Evolutionary conservation across 1,140 invertebrate species (phyloP).

Genomic region (Sycobia sp.): DNA sequence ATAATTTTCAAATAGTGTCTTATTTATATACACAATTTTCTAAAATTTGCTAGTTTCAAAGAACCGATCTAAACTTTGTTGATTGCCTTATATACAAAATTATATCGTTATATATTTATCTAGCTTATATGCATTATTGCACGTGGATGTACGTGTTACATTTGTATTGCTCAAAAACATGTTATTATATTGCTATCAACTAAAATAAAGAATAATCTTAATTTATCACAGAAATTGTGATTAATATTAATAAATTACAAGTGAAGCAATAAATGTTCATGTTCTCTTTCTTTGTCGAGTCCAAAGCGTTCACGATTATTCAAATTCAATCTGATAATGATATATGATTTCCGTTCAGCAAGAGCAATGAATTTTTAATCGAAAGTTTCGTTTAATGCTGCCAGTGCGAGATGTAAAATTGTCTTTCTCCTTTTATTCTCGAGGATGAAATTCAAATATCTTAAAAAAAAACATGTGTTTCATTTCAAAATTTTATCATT

Average conservation of each 20-base stretch:
- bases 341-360: background rate
- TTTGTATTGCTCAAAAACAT: constrained; percentile 46
- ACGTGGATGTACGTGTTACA: constrained; percentile 2
- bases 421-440: background rate
- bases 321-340: background rate
- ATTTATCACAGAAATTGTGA: constrained; percentile 54
- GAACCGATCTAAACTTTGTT: constrained; percentile 34
- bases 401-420: background rate
- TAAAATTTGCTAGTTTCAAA: constrained; percentile 14
- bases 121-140: constrained; percentile 19
- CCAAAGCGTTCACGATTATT: background rate
- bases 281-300: too few species aligned
- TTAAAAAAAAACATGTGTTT: background rate
- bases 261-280: background rate
- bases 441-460: background rate
- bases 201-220: constrained; percentile 19
- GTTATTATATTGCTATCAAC: background rate
- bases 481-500: too few species aligned
- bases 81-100: constrained; percentile 43
- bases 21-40: constrained; percentile 5
- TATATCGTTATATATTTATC: constrained; percentile 43
- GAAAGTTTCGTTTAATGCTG: constrained; percentile 2
- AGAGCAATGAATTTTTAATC: background rate
- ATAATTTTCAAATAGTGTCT: background rate
- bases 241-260: constrained; percentile 45